Evolutionary conservation across 92 coral and sea anemone species (phyloP).

Genomic region (Epizoanthus fatuus): DNA sequence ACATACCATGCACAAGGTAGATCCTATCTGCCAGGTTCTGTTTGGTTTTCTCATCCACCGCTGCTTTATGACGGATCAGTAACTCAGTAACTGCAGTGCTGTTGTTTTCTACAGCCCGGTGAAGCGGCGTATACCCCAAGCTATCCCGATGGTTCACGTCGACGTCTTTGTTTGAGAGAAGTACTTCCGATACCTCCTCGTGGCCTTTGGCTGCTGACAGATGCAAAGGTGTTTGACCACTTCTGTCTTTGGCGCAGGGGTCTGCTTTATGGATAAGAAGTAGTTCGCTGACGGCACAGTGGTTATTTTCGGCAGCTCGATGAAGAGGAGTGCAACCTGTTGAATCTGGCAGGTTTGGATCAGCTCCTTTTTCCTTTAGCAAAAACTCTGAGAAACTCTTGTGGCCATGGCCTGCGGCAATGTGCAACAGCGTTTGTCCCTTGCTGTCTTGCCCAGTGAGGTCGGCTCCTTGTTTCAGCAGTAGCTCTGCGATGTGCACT

Average conservation of each 20-base stretch:
- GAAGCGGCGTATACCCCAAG: conserved; percentile 3
- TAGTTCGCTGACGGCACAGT: neutral
- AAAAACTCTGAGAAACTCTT: neutral
- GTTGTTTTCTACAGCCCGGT: conserved; percentile 20
- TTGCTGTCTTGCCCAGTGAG: neutral
- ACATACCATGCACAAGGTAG: neutral
- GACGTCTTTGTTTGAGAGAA: neutral
- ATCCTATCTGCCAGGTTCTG: conserved; percentile 7
- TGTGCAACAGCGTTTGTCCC: conserved; percentile 20
- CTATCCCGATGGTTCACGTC: neutral
- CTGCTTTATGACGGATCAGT: neutral
- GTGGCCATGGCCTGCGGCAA: neutral
- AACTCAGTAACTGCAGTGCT: neutral
- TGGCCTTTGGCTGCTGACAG: conserved; percentile 5
- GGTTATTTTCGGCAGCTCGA: conserved; percentile 13
- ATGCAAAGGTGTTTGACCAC: conserved; percentile 14
- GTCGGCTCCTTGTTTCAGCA: neutral
- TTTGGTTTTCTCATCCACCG: conserved; percentile 7
- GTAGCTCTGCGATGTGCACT: neutral
- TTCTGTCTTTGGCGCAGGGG: neutral
- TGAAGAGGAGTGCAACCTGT: conserved; percentile 1
- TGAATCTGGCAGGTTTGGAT: neutral
- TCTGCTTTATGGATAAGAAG: conserved; percentile 8
- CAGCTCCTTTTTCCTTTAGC: neutral
- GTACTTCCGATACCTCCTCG: neutral